A percentile compares a stretch with the other conserved stretches of the same genome.
phyloP scores from a whole-genome alignment of 2,113 vertebrate species.

The Seriola dumerili region DNA sequence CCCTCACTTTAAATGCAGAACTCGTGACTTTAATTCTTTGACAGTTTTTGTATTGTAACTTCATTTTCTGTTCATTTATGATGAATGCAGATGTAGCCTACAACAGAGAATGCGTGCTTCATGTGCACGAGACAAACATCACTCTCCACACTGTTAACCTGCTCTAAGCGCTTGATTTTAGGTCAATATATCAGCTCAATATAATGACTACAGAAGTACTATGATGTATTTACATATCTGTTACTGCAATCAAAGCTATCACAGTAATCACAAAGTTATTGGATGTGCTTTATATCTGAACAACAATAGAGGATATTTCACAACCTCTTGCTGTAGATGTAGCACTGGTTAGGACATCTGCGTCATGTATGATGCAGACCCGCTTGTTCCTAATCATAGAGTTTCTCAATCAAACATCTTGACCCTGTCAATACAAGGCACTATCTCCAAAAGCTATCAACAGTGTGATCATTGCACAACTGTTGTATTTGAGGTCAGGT shows the following conservation, averaged over 20 bases:
- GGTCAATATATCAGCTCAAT: background rate
- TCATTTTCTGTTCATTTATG: background rate
- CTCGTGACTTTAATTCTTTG: background rate
- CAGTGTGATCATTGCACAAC: conserved; percentile 41
- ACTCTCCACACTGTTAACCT: background rate
- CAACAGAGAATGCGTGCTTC: background rate
- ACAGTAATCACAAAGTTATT: background rate
- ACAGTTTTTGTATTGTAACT: background rate
- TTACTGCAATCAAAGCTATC: background rate
- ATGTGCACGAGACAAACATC: background rate
- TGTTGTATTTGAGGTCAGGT: conserved; percentile 59
- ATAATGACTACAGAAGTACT: background rate
- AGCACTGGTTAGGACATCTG: conserved; percentile 1
- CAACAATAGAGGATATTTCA: conserved; percentile 48
- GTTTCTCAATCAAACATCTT: conserved; percentile 12
- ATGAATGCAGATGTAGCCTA: background rate
- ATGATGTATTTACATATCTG: conserved; percentile 16
- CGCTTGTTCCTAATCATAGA: background rate
- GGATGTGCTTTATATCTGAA: conserved; percentile 13
- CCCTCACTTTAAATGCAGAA: background rate
- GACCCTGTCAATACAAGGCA: conserved; percentile 14
- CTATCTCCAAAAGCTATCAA: conserved; percentile 26
- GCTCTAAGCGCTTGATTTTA: background rate
- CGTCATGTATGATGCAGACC: conserved; percentile 29
- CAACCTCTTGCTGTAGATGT: background rate